These are phyloP conservation scores for Varanus komodoensis DNA, from an alignment of 2,113 vertebrate genomes.

Conservation along the genomic window DNA sequence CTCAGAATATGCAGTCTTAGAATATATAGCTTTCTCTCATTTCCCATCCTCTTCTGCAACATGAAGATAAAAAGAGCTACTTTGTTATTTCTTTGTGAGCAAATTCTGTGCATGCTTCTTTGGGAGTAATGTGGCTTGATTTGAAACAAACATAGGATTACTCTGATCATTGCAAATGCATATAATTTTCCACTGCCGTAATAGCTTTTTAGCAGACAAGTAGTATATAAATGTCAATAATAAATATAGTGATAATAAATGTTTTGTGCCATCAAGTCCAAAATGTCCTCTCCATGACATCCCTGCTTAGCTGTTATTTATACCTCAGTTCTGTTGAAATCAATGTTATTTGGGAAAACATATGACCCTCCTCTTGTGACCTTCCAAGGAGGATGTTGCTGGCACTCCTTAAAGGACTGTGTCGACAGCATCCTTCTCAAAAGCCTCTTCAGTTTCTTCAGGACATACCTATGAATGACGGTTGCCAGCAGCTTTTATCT, in stretches of 20 bases:
- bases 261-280: too few relatives aligned
- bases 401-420: background rate
- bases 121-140: too few relatives aligned
- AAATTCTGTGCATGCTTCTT: background rate
- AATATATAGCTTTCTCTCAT: background rate
- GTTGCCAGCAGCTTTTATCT: background rate
- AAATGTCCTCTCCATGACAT: too few relatives aligned
- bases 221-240: too few relatives aligned
- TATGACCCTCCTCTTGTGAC: background rate
- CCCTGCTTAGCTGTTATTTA: too few relatives aligned
- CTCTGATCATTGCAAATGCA: too few relatives aligned
- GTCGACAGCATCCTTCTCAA: background rate
- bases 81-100: background rate
- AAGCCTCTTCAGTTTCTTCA: background rate
- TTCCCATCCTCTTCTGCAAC: background rate
- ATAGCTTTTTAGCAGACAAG: too few relatives aligned
- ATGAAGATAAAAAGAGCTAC: background rate
- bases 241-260: too few relatives aligned
- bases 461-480: background rate
- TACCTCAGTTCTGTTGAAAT: background rate
- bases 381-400: background rate
- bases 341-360: background rate
- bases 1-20: background rate
- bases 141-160: too few relatives aligned
- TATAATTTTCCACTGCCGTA: too few relatives aligned